Evolutionary conservation across 2,113 vertebrate species (phyloP).

Genomic region (Passer montanus): DNA sequence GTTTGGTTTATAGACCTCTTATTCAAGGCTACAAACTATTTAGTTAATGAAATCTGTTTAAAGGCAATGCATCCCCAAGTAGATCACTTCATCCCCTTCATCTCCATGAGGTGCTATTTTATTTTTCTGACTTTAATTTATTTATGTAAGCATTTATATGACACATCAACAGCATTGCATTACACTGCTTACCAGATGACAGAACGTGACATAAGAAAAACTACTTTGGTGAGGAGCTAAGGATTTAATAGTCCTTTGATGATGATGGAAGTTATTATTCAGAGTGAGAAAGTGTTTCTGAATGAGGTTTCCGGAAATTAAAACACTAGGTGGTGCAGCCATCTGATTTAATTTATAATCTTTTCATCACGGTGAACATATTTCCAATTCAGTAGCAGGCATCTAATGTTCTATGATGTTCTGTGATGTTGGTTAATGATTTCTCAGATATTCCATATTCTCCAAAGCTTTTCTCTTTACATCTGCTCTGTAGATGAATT

Average conservation of each 20-base stretch:
- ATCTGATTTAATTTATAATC: conserved; percentile 41
- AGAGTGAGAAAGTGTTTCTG: conserved; percentile 41
- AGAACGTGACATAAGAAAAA: background rate
- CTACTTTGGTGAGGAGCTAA: background rate
- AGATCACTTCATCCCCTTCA: background rate
- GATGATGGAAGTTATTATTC: conserved; percentile 39
- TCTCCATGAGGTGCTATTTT: background rate
- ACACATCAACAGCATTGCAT: background rate
- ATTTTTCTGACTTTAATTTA: background rate
- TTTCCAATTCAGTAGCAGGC: conserved; percentile 36
- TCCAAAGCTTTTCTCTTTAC: conserved; percentile 54
- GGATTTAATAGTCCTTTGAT: conserved; percentile 28
- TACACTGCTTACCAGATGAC: background rate
- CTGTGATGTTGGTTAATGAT: conserved; percentile 36
- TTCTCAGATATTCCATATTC: conserved; percentile 52
- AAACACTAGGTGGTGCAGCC: conserved; percentile 53
- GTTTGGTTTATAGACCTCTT: background rate
- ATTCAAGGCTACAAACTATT: background rate
- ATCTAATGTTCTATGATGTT: conserved; percentile 19
- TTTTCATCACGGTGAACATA: background rate
- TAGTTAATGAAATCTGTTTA: background rate
- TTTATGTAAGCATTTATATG: background rate
- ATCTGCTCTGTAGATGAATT: conserved; percentile 49
- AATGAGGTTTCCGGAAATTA: conserved; percentile 60
- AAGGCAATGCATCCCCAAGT: background rate